Base-by-base conservation (phyloP, 1,140 invertebrate species). In the Cyphomyrmex costatus region DNA sequence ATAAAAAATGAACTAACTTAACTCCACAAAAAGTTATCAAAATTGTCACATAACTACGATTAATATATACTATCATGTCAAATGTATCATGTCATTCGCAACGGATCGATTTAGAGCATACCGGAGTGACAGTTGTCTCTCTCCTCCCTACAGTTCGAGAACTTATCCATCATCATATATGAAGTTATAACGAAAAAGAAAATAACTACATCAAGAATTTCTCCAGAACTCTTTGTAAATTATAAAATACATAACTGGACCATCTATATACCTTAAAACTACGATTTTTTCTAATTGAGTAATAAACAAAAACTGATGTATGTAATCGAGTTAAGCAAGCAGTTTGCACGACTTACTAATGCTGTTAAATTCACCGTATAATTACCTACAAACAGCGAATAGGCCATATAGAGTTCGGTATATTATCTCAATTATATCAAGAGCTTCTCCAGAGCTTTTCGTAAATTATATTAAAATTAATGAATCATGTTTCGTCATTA, bases 391-490 rank as follows among this genome's bases (percentile, higher is more conserved):
- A 42, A 42, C 0, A 42, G 36, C 36, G 36, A 42, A 10, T 42
- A 42, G 36, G 8, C 36, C 36, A 42, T 42, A 42, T 10, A 42
- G 36, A 42, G 10, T 42, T 8, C 36, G n/a, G n/a, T n/a, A n/a
- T 42, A 8, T 42, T 42, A 42, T 12, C 36, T 42, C 8, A 46
- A 77, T 46, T 46, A n/a, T 30, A 66, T 79, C n/a, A 42, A 66
- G n/a, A 53, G n/a, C 76, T 65, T n/a, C 27, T 33, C 63, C 7
- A 8, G 7, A 33, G 3, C 7, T 65, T 10, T 42, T 42, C 7
- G 0, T 42, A 65, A 33, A 63, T 82, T 71, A 27, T 12, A 24
- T 42, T 58, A 42, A 74, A 73, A 74, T 74, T 60, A 33, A 83
- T 73, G 4, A 16, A 16, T 10, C 30, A n/a, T 30, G 8, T 33